These are phyloP conservation scores for Hypena proboscidalis DNA, from an alignment of 2,888 invertebrate genomes.

Conservation along the genomic window DNA sequence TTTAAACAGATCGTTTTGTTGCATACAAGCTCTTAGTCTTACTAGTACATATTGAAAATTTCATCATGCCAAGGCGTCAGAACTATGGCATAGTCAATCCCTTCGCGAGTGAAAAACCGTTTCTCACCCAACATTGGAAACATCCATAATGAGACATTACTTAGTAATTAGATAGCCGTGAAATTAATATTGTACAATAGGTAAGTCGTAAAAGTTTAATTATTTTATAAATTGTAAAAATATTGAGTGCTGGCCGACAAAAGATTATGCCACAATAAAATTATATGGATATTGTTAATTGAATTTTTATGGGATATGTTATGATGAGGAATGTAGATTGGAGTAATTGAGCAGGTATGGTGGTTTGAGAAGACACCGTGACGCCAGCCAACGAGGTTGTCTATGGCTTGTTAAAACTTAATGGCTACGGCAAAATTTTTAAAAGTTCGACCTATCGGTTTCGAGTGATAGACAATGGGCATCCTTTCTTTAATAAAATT, in stretches of 20 bases:
- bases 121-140: constrained; percentile 47
- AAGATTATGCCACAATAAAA: constrained; percentile 21
- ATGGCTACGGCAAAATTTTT: neutral
- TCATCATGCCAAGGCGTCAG: no score
- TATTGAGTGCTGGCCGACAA: constrained; percentile 31
- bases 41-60: no score
- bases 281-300: constrained; percentile 45
- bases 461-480: no score
- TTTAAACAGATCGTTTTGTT: no score
- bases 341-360: constrained; percentile 14
- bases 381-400: constrained; percentile 4
- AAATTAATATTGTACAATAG: constrained; percentile 62
- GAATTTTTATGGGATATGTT: constrained; percentile 43
- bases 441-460: no score
- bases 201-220: constrained; percentile 50
- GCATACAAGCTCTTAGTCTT: no score
- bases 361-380: constrained; percentile 11
- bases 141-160: constrained; percentile 58
- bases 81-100: neutral
- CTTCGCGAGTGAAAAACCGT: neutral
- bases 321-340: constrained; percentile 37
- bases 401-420: constrained; percentile 1
- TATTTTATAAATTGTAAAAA: constrained; percentile 40
- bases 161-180: constrained; percentile 67
- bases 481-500: no score